Percentiles rank a stretch among this genome's conserved stretches.
Conservation (phyloP, 1,140 invertebrate species). For the Drosophila subpulchrella region DNA sequence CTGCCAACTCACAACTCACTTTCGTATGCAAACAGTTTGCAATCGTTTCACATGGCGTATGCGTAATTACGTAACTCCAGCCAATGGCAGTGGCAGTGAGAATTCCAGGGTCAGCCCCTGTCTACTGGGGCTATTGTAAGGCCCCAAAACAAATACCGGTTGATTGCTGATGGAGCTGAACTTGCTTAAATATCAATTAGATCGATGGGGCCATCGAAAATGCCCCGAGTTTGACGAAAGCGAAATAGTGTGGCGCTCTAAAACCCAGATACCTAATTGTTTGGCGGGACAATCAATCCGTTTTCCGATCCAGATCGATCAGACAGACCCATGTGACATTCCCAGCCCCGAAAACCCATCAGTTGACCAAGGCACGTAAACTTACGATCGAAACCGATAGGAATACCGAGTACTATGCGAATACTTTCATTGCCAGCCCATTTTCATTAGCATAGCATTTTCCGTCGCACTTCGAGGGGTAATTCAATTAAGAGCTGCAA, state of each 20-base stretch:
- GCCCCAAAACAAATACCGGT: slow-evolving; percentile 43
- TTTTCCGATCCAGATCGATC: slow-evolving; percentile 54
- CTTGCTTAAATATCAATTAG: slow-evolving; percentile 77
- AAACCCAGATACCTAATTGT: slow-evolving; percentile 32
- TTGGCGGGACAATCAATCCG: slow-evolving; percentile 20
- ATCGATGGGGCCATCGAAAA: slow-evolving; percentile 28
- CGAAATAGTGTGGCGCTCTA: slow-evolving; percentile 14
- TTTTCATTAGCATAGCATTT: slow-evolving; percentile 23
- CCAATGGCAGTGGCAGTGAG: slow-evolving; percentile 29
- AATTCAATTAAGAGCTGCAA: slow-evolving; percentile 73
- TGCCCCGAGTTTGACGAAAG: slow-evolving; percentile 20
- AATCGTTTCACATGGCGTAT: slow-evolving; percentile 58
- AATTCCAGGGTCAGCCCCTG: slow-evolving; percentile 53
- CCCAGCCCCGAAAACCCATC: slow-evolving; percentile 24
- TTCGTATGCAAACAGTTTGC: slow-evolving; percentile 7
- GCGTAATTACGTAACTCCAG: slow-evolving; percentile 58
- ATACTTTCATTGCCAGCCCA: slow-evolving; percentile 53
- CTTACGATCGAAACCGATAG: slow-evolving; percentile 55
- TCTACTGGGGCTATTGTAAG: slow-evolving; percentile 29
- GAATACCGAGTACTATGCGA: slow-evolving; percentile 17
- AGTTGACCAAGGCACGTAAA: slow-evolving; percentile 50
- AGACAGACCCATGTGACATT: slow-evolving; percentile 60
- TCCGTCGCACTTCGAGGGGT: neutral
- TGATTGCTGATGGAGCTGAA: slow-evolving; percentile 64
- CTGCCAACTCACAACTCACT: neutral